Base-by-base conservation (phyloP, 2,888 invertebrate species). In the Hypsopygia costalis region DNA sequence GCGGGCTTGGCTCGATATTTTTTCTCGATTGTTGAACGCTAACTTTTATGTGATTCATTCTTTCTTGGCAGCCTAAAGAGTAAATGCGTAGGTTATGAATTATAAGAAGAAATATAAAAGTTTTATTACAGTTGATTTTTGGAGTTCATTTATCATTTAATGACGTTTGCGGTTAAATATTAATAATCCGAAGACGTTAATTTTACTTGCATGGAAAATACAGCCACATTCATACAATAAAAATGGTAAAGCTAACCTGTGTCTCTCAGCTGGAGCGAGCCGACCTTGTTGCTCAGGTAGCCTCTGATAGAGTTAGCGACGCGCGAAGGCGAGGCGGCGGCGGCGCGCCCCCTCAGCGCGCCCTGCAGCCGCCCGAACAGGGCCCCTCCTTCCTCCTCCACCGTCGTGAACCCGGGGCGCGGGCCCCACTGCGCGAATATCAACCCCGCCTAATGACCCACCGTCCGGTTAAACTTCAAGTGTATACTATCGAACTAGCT, bases 281-380 rank as follows among this genome's bases (percentile, higher is more conserved):
- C 88, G 78, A 93, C 90, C 68, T 92, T 91, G 81, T 91, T 91
- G 70, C 91, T 88, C 60, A 94, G 91, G 89, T 91, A 93, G 65
- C 94, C 94, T 73, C 91, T 90, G 81, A 94, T 92, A 83, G 93
- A 93, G 85, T 90, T 92, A 75, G 94, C 93, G 70, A 93, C 93
- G 63, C 92, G 90, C 76, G 92, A 90, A 61, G 92, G 92, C 73
- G 92, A 92, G 78, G 92, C 91, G 71, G 91, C 92, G 72, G 92
- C 91, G 66, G 91, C 92, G 73, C 93, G 91, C 79, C 92, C 92
- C 60, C 93, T 91, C 82, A 93, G 91, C 83, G 91, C 91, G 71
- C 91, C 91, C 74, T 90, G 90, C 79, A 92, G 87, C 86, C 91
- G 91, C 77, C 91, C 91, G 74, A 92, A 87, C 90, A 93, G 90